A percentile compares a stretch with the other conserved stretches of the same genome.
phyloP scores from a whole-genome alignment of 2,888 invertebrate species.

The Drosophila acutilabella region DNA sequence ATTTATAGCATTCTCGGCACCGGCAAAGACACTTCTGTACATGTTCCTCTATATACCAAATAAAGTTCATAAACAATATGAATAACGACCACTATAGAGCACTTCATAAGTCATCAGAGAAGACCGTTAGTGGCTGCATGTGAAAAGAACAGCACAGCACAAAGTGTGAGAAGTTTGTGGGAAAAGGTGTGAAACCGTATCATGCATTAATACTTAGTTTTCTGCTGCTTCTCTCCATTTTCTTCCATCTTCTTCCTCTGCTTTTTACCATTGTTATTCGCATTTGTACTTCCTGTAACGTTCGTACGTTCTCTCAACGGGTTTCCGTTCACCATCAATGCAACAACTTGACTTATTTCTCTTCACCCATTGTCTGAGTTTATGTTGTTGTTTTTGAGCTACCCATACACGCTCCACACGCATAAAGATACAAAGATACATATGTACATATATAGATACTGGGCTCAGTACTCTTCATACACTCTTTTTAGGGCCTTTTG shows the following conservation, averaged over 20 bases:
- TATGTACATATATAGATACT: not conserved
- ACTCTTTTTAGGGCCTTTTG: conserved; percentile 16
- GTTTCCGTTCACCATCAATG: conserved; percentile 34
- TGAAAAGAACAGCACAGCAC: not conserved
- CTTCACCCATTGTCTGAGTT: conserved; percentile 21
- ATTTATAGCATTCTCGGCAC: conserved; percentile 47
- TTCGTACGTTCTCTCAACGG: conserved; percentile 17
- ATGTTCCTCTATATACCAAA: conserved; percentile 4
- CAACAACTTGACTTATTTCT: conserved; percentile 51
- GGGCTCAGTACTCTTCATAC: conserved; percentile 1
- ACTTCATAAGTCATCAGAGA: conserved; percentile 1
- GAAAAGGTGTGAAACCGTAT: conserved; percentile 17
- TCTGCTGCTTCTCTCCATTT: not conserved
- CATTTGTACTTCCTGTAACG: conserved; percentile 27
- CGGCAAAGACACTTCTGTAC: conserved; percentile 26
- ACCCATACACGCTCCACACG: not conserved
- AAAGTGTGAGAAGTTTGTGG: not conserved
- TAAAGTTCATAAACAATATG: conserved; percentile 23
- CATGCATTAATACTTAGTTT: conserved; percentile 15
- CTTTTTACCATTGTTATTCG: conserved; percentile 10
- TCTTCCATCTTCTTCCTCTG: not conserved
- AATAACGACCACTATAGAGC: conserved; percentile 4
- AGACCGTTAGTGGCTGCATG: conserved; percentile 9
- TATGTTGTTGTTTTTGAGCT: conserved; percentile 2
- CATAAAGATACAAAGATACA: conserved; percentile 1